These are phyloP conservation scores for Champsocephalus gunnari DNA, from an alignment of 2,797 vertebrate genomes.

Conservation along the genomic window DNA sequence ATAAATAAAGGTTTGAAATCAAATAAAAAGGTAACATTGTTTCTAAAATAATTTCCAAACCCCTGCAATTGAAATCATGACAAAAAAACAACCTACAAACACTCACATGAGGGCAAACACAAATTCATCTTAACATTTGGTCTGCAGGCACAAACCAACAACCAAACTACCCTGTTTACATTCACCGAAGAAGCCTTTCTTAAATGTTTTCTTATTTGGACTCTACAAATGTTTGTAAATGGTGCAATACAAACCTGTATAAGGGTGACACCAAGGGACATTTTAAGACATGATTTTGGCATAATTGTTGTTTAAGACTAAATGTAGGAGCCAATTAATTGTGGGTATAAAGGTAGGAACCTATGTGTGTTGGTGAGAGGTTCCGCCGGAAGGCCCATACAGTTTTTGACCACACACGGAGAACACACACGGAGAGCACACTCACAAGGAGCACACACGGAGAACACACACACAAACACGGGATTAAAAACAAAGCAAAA, in stretches of 20 bases:
- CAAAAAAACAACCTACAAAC: slow-evolving; percentile 11
- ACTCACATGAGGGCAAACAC: slow-evolving; percentile 22
- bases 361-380: no score
- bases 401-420: no score
- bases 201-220: slow-evolving; percentile 46
- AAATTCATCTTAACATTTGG: slow-evolving; percentile 50
- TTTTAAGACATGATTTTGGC: slow-evolving; percentile 24
- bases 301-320: slow-evolving; percentile 31
- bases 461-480: no score
- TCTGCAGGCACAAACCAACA: slow-evolving; percentile 42
- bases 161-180: slow-evolving; percentile 32
- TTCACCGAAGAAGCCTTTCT: slow-evolving; percentile 38
- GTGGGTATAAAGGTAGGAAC: no score
- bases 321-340: no score
- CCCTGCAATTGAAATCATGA: slow-evolving; percentile 16
- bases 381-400: no score
- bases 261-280: slow-evolving; percentile 1
- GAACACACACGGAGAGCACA: no score
- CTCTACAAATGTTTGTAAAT: slow-evolving; percentile 60
- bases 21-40: slow-evolving; percentile 28
- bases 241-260: slow-evolving; percentile 38
- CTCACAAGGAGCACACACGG: no score
- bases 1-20: no score
- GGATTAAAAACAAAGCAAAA: no score
- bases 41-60: slow-evolving; percentile 6